phyloP scores from a whole-genome alignment of 2,113 vertebrate species.

The Amphilophus citrinellus region DNA sequence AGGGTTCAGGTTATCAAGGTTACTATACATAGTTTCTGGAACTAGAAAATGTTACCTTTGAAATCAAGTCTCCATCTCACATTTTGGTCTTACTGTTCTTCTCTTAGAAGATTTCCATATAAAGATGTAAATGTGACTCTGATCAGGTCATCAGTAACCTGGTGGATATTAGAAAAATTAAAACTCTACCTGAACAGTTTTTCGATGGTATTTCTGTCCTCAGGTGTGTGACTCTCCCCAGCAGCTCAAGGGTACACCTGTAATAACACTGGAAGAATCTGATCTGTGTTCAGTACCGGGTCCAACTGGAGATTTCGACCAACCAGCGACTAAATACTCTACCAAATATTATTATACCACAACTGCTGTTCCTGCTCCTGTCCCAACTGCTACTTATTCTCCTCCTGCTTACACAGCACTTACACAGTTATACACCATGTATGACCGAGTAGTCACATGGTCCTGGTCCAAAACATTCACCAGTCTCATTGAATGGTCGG shows the following conservation, averaged over 20 bases:
- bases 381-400: rapidly evolving
- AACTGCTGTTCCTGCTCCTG: rapidly evolving
- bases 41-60: not conserved
- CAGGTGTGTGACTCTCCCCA: conserved; percentile 69
- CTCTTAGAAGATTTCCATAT: not conserved
- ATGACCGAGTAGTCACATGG: not conserved
- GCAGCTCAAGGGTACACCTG: not conserved
- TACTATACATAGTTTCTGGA: not conserved
- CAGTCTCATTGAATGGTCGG: not conserved
- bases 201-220: not conserved
- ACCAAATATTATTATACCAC: too few species aligned
- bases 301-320: not conserved
- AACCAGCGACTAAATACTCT: rapidly evolving
- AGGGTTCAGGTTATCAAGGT: not conserved
- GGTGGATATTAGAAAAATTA: not conserved
- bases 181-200: not conserved
- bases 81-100: not conserved
- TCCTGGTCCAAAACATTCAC: conserved; percentile 34
- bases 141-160: not conserved
- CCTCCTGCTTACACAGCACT: not conserved
- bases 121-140: not conserved
- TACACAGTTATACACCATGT: not conserved
- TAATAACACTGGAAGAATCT: conserved; percentile 30
- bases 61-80: not conserved
- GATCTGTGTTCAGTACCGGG: conserved; percentile 38